Conservation (phyloP, 2,113 vertebrate species). For the Dipodomys stephensi region DNA sequence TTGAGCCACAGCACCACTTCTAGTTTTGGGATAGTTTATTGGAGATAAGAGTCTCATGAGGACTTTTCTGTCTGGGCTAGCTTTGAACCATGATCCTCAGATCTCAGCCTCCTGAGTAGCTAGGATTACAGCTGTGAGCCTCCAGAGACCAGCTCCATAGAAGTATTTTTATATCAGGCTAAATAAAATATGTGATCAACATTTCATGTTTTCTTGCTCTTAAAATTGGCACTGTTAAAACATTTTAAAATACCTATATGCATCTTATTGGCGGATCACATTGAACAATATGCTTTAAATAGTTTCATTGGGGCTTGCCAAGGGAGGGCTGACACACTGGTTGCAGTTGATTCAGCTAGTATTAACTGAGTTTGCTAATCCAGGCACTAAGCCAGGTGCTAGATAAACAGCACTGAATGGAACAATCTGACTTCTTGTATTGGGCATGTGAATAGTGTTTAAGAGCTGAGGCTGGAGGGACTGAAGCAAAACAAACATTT, state of each 20-base stretch:
- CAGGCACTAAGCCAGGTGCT: background rate
- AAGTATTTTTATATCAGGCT: background rate
- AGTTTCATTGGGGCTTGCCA: background rate
- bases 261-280: too few species aligned
- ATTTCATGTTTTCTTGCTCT: background rate
- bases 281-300: background rate
- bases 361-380: background rate
- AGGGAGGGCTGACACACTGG: background rate
- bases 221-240: background rate
- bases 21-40: too few species aligned
- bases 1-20: too few species aligned
- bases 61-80: too few species aligned
- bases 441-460: background rate
- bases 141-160: too few species aligned
- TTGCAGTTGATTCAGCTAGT: background rate
- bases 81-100: too few species aligned
- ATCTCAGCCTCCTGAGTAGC: too few species aligned
- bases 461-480: too few species aligned
- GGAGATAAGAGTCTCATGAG: too few species aligned
- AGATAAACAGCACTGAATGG: background rate
- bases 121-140: too few species aligned
- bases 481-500: background rate
- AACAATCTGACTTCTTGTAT: background rate
- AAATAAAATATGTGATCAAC: slow-evolving; percentile 15
- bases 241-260: background rate